Percentiles rank a stretch among this genome's conserved stretches.
phyloP scores from a whole-genome alignment of 2,888 invertebrate species.

The Orthonevra nobilis region DNA sequence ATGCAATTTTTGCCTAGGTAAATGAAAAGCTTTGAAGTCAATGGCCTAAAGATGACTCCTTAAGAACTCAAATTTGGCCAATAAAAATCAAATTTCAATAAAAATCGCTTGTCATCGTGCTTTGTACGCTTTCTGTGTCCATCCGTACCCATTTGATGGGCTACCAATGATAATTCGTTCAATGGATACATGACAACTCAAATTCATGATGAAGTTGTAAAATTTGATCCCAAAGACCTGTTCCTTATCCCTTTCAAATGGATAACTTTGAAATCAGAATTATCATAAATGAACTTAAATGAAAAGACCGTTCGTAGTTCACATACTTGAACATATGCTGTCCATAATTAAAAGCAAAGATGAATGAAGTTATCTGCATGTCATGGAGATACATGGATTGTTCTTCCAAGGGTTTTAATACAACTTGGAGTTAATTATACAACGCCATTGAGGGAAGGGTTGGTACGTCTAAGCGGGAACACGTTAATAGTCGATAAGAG shows the following conservation, averaged over 20 bases:
- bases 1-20: background rate
- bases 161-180: conserved; percentile 11
- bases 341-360: conserved; percentile 18
- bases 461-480: background rate
- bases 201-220: conserved; percentile 13
- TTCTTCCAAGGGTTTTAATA: background rate
- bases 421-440: conserved; percentile 10
- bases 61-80: background rate
- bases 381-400: conserved; percentile 15
- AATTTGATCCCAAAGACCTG: background rate
- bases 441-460: background rate
- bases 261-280: background rate
- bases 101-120: background rate
- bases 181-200: conserved; percentile 7
- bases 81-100: too few species aligned
- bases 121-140: background rate
- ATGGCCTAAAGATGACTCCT: conserved; percentile 24
- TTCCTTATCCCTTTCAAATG: background rate
- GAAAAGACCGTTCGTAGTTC: too few species aligned
- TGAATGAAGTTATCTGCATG: conserved; percentile 14
- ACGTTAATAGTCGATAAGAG: too few species aligned
- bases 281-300: background rate
- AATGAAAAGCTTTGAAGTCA: conserved; percentile 27
- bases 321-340: too few species aligned
- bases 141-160: background rate